Conservation (phyloP, 2,888 invertebrate genomes). For the Acanthosepion esculentum region DNA sequence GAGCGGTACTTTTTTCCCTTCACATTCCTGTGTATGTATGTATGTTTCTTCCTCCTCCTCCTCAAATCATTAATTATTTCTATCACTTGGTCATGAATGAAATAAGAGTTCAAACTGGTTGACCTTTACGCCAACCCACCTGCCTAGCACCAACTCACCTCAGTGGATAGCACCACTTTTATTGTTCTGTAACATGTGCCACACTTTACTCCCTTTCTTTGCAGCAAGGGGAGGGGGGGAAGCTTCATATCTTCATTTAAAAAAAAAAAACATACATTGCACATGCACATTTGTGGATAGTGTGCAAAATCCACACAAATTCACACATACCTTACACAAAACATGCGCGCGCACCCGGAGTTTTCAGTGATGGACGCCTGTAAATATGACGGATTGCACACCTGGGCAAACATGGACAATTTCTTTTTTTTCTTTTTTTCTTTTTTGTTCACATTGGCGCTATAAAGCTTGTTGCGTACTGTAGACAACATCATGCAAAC, state of each 20-base stretch:
- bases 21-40: background rate
- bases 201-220: background rate
- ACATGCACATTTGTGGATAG: background rate
- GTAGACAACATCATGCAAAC: constrained; percentile 41
- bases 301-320: background rate
- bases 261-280: background rate
- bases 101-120: background rate
- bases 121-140: background rate
- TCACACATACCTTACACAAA: too few relatives aligned
- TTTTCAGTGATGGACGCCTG: constrained; percentile 43
- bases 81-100: constrained; percentile 33
- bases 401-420: constrained; percentile 42
- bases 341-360: background rate
- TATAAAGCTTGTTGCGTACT: constrained; percentile 40
- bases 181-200: background rate
- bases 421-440: background rate
- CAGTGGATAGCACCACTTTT: background rate
- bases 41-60: background rate
- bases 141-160: background rate
- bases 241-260: background rate
- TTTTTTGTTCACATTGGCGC: constrained; percentile 45
- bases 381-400: constrained; percentile 45
- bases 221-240: background rate
- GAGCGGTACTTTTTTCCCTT: background rate
- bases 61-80: background rate